These are phyloP conservation scores for Pseudochaenichthys georgianus DNA, from an alignment of 2,797 vertebrate species.

Conservation along the genomic window DNA sequence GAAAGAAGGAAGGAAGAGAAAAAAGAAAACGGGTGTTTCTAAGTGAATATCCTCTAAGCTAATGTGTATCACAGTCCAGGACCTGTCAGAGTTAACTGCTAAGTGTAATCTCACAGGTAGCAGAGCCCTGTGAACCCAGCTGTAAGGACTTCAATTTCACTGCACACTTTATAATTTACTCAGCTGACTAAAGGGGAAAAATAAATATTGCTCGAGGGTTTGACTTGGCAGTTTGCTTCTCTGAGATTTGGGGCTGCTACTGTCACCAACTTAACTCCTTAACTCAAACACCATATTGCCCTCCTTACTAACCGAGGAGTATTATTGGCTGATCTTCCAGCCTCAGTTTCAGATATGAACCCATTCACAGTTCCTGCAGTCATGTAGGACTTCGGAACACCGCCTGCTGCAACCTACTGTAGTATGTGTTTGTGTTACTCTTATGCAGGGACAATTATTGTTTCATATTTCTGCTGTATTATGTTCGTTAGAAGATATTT, in stretches of 20 bases:
- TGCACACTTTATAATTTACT: conserved; percentile 66
- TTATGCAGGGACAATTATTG: neutral
- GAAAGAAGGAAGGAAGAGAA: neutral
- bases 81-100: conserved; percentile 60
- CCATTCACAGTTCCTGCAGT: conserved; percentile 23
- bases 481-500: neutral
- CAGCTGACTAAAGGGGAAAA: conserved; percentile 59
- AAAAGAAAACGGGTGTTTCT: conserved; percentile 22
- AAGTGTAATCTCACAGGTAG: conserved; percentile 66
- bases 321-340: conserved; percentile 39
- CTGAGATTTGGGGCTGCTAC: conserved; percentile 46
- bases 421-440: conserved; percentile 11
- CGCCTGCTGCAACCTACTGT: conserved; percentile 46
- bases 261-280: conserved; percentile 60
- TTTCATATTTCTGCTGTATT: neutral
- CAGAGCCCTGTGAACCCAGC: conserved; percentile 45
- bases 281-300: conserved; percentile 62
- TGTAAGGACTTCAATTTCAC: conserved; percentile 62
- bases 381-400: conserved; percentile 3
- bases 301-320: conserved; percentile 30
- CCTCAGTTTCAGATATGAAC: conserved; percentile 32
- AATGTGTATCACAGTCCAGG: conserved; percentile 51
- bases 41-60: conserved; percentile 40
- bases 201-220: conserved; percentile 51
- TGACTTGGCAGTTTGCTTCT: conserved; percentile 54